A percentile compares a stretch with the other conserved stretches of the same genome.
These are phyloP conservation scores for Xestia rhomboidea DNA, from an alignment of 2,888 invertebrate genomes.

Conservation along the genomic window DNA sequence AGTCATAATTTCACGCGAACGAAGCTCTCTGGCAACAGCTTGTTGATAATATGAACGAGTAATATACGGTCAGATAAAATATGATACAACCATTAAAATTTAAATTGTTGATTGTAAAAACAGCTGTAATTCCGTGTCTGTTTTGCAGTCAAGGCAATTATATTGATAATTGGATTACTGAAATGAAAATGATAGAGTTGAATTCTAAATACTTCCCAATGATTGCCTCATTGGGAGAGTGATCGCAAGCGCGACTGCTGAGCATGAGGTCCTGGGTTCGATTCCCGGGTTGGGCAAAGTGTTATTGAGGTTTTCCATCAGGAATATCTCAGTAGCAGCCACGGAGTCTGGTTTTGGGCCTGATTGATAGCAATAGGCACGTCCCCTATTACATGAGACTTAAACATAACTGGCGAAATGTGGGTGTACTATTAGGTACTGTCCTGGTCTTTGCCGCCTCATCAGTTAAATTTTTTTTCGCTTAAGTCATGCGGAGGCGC, in stretches of 20 bases:
- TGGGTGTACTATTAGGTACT: too few relatives aligned
- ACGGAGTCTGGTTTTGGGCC: neutral
- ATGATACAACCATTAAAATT: neutral
- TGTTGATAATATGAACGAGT: neutral
- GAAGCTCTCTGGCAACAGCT: too few relatives aligned
- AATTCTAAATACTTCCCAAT: neutral
- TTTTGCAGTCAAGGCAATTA: neutral
- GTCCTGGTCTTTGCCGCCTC: too few relatives aligned
- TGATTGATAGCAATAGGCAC: neutral
- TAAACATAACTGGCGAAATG: neutral
- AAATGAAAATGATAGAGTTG: neutral
- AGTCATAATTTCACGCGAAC: too few relatives aligned
- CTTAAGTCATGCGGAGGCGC: too few relatives aligned
- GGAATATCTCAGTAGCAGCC: too few relatives aligned
- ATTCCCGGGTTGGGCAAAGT: too few relatives aligned
- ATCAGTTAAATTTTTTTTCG: too few relatives aligned
- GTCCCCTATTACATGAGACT: neutral
- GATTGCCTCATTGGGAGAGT: too few relatives aligned
- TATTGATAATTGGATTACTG: neutral
- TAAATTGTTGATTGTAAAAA: neutral
- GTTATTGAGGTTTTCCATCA: neutral
- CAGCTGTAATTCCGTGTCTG: neutral
- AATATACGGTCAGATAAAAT: neutral
- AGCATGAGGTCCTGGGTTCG: too few relatives aligned
- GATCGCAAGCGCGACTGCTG: too few relatives aligned